A percentile compares a stretch with the other conserved stretches of the same genome.
These are phyloP conservation scores for Coenobita brevimanus DNA, from an alignment of 1,140 invertebrate genomes.

Conservation along the genomic window DNA sequence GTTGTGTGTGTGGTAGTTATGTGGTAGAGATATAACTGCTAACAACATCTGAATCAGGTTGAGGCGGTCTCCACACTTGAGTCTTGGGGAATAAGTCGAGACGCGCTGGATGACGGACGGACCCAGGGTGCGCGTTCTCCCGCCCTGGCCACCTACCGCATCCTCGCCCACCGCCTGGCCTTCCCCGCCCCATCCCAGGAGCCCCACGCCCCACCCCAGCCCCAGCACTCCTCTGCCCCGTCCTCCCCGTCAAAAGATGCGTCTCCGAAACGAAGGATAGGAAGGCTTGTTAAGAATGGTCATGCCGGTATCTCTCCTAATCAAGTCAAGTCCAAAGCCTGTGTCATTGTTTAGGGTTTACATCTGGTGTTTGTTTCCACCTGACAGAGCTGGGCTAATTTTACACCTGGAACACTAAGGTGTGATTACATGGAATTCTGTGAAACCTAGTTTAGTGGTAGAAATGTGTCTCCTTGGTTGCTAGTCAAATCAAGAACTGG, in stretches of 20 bases:
- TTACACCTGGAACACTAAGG: no score
- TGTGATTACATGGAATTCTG: no score
- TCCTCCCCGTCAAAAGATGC: constrained; percentile 26
- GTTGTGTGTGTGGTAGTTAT: no score
- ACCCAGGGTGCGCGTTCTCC: constrained; percentile 75
- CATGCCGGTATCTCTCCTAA: background rate
- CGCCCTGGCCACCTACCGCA: constrained; percentile 79
- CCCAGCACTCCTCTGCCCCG: background rate
- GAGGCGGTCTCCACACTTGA: constrained; percentile 23
- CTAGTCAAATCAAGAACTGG: no score
- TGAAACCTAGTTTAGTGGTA: no score
- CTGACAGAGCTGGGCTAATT: no score
- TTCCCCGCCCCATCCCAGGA: background rate
- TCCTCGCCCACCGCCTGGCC: constrained; percentile 76
- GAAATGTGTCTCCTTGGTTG: no score
- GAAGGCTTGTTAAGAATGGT: constrained; percentile 14
- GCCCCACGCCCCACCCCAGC: background rate
- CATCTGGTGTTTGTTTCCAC: no score
- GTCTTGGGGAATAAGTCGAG: constrained; percentile 31
- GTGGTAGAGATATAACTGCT: no score
- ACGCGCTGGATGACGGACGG: constrained; percentile 2
- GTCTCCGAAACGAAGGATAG: background rate
- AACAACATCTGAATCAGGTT: background rate
- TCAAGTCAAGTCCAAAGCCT: no score
- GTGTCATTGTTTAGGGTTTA: no score